Evolutionary conservation across 64 coral and sea anemone species (phyloP), one percentile per base, ranked within the genome.

Genomic region (Cladopsammia gracilis): DNA sequence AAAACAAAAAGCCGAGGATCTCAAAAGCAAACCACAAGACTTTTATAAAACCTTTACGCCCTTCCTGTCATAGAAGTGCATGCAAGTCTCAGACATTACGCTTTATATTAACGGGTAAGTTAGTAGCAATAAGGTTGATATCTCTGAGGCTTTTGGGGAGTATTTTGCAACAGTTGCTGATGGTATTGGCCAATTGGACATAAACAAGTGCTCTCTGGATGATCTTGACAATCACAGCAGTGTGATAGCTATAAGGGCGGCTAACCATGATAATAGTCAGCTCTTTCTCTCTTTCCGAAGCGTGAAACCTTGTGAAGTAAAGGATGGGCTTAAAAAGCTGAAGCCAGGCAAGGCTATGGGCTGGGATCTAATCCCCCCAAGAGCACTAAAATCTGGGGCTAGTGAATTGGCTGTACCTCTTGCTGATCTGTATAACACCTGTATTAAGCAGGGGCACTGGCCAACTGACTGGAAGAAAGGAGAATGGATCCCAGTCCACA

Each of bases 381-480:
- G 58, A 81, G 77, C 77, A 81, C 58, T 81, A 54, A 81, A 81
- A 81, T 51, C 77, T 25, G 77, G 48, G 77, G 77, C 50, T 81
- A 26, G 22, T 57, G 77, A 81, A 57, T 58, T 81, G 77, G 49
- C 77, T 46, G 23, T 50, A 57, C 77, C 77, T 52, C 77, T 81
- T 53, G 49, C 77, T 14, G 22, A 53, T 81, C 77, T 81, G 77
- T 81, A 52, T 53, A 76, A 76, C 50, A 53, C 34, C 74, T 76
- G 74, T 34, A 76, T 76, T 76, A 53, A 76, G 20, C 74, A 76
- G 74, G 74, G 74, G 62, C 62, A 64, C n/a, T 64, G 62, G 62
- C 62, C 62, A 64, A 64, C 62, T 64, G 75, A 78, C 25, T 75
- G 72, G 72, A 75, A 75, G 72, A 58, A 58, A 58, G 54, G 54